These are phyloP conservation scores for Argyresthia albistria DNA, from an alignment of 2,888 invertebrate species.

Conservation along the genomic window DNA sequence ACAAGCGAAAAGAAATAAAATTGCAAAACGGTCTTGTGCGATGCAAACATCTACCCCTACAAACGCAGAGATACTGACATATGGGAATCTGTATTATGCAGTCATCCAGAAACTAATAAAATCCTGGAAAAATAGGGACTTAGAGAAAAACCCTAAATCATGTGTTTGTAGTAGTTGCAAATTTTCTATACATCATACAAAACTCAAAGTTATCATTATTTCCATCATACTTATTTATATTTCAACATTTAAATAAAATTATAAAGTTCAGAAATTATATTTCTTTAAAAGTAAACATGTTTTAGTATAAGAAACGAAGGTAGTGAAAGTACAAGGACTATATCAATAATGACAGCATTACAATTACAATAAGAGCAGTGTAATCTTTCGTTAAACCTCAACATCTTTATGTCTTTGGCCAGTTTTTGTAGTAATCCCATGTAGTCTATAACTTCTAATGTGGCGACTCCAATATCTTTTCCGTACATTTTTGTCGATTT, in stretches of 20 bases:
- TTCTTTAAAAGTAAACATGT: not conserved
- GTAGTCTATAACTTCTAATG: conserved; percentile 15
- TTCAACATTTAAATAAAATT: not conserved
- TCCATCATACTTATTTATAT: not conserved
- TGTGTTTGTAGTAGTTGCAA: not conserved
- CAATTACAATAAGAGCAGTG: conserved; percentile 17
- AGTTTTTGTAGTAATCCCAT: conserved; percentile 21
- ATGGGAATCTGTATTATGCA: conserved; percentile 27
- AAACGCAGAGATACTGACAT: conserved; percentile 15
- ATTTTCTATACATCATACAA: not conserved
- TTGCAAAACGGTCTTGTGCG: not conserved
- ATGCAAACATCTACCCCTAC: too few relatives aligned
- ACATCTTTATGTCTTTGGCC: conserved; percentile 21
- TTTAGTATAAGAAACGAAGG: not conserved
- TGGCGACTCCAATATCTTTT: too few relatives aligned
- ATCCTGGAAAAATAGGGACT: conserved; percentile 16
- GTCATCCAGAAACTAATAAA: conserved; percentile 23
- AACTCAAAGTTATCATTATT: not conserved
- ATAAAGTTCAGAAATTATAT: not conserved
- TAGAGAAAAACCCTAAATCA: not conserved
- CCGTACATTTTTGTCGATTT: too few relatives aligned
- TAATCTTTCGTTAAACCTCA: conserved; percentile 25
- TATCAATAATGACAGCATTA: too few relatives aligned
- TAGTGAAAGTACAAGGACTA: too few relatives aligned
- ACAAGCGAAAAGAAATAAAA: not conserved